Base-by-base conservation (phyloP, 2,113 vertebrate species). In the Onychostoma macrolepis region DNA sequence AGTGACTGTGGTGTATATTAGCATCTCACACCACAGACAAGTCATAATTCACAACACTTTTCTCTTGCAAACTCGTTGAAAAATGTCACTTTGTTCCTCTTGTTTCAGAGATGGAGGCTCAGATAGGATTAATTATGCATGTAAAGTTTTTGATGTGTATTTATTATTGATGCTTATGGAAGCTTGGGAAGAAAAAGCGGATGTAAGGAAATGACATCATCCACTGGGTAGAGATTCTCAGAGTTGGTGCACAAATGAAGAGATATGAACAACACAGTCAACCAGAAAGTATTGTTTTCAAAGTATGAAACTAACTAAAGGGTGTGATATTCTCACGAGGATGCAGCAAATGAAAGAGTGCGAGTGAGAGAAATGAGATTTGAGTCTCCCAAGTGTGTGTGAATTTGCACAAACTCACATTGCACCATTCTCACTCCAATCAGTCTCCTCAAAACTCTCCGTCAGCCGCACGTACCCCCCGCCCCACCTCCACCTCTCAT, bases 401-500 rank as follows among this genome's bases (percentile, higher is more conserved):
- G 83, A 56, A 65, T 61, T 50, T 77, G 56, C 65, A 43, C 43
- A 76, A 41, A 87, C 71, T 69, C 87, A 86, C 78, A 74, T 75
- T 90, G 85, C 89, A 91, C 80, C 90, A 91, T 76, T 83, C 87
- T 80, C 79, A 89, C 85, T 91, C 86, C 78, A 91, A 79, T 91
- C 89, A 88, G 80, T 80, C 79, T 72, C 80, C 79, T 85, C 85
- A 86, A 88, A 88, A 86, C 43, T 77, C 63, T 75, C 33, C 88
- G 87, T 91, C 88, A 89, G 58, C 61, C 69, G n/a, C 53, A 11
- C 45, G 28, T 80, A 67, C 86, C 81, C 83, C 86, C 87, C 89
- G 4, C 88, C 88, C 94, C 90, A 92, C 94, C 93, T 94, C 91
- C 92, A 91, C 83, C 90, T 94, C 93, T 93, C 89, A 96, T 95